A percentile compares a stretch with the other conserved stretches of the same genome.
phyloP scores from a whole-genome alignment of 2,113 vertebrate species.

The Turdus rufiventris region DNA sequence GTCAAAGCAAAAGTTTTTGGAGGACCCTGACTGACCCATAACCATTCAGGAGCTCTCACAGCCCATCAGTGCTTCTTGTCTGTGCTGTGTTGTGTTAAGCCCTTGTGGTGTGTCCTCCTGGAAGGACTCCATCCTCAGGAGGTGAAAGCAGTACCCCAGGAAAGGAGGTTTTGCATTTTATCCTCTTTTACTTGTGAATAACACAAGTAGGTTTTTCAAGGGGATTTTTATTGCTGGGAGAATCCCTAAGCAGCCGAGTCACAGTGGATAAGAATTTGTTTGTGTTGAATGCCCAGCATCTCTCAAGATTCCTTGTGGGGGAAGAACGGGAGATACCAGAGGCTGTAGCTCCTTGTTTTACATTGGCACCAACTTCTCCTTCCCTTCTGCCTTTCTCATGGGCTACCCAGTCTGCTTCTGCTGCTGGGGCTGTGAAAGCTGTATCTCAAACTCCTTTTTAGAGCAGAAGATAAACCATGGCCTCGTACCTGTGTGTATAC shows the following conservation, averaged over 20 bases:
- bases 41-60: background rate
- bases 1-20: background rate
- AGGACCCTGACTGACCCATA: background rate
- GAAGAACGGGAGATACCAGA: background rate
- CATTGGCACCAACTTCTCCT: background rate
- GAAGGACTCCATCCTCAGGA: background rate
- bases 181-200: background rate
- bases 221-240: background rate
- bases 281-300: background rate
- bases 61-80: background rate
- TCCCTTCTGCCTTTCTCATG: background rate
- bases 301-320: background rate
- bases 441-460: background rate
- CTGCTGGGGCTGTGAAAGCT: background rate
- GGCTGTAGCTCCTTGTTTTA: background rate
- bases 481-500: rapidly evolving
- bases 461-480: background rate
- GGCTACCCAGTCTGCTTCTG: background rate
- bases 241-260: background rate
- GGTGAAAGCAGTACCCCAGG: background rate
- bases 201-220: background rate
- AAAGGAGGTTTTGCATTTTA: background rate
- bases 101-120: background rate
- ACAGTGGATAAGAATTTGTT: background rate
- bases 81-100: background rate